A percentile compares a stretch with the other conserved stretches of the same genome.
Evolutionary conservation across 2,888 invertebrate species (phyloP).

Genomic region (Zygothrica quintamaculata): DNA sequence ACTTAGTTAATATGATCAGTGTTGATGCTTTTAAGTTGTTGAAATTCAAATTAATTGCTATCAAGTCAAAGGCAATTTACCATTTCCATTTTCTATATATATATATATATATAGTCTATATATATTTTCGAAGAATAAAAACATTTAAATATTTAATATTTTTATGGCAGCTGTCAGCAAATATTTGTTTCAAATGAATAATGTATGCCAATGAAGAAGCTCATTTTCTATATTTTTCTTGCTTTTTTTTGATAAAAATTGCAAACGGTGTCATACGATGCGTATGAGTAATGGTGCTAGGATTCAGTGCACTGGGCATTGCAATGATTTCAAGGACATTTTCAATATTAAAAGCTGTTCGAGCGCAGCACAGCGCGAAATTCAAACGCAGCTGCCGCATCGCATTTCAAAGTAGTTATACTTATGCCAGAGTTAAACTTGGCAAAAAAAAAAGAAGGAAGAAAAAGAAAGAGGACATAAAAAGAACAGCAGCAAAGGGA

Average conservation of each 20-base stretch:
- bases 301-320: conserved; percentile 38
- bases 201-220: conserved; percentile 56
- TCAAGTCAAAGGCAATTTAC: conserved; percentile 62
- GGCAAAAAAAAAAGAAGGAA: conserved; percentile 1
- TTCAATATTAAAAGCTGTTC: conserved; percentile 72
- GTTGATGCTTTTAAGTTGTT: conserved; percentile 68
- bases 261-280: conserved; percentile 62
- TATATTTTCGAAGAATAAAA: conserved; percentile 33
- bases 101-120: not conserved
- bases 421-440: conserved; percentile 1
- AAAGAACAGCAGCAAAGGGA: conserved; percentile 49
- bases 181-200: conserved; percentile 64
- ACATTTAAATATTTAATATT: conserved; percentile 70
- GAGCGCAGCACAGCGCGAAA: conserved; percentile 72
- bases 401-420: conserved; percentile 40
- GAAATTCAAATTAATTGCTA: conserved; percentile 72
- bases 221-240: not conserved
- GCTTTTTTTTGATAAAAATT: conserved; percentile 20
- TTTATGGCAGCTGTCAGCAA: conserved; percentile 64
- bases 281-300: conserved; percentile 72
- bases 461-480: conserved; percentile 10
- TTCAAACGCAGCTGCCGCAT: conserved; percentile 72
- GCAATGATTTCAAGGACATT: conserved; percentile 66
- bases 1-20: conserved; percentile 54
- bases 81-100: conserved; percentile 1